Percentiles rank a stretch among this genome's conserved stretches.
phyloP scores from a whole-genome alignment of 2,797 vertebrate species.

The Chrosomus eos region DNA sequence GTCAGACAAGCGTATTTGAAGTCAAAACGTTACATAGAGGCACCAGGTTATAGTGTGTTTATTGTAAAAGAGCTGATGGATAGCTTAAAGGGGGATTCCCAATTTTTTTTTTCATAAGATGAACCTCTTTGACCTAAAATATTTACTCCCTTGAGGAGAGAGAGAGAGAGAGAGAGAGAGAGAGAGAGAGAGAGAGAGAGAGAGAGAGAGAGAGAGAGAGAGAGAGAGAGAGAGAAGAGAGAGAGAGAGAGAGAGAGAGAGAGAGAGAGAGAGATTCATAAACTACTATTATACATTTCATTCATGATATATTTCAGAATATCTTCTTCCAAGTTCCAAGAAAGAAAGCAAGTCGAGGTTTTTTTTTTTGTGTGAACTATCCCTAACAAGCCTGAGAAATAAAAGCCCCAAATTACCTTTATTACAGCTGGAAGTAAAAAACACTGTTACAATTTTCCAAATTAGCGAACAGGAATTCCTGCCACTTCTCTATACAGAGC shows the following conservation, averaged over 20 bases:
- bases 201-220: too few relatives aligned
- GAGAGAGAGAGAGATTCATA: too few relatives aligned
- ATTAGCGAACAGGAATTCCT: constrained; percentile 28
- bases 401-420: constrained; percentile 38
- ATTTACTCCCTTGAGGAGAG: background rate
- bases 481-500: constrained; percentile 33
- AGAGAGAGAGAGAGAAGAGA: too few relatives aligned
- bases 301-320: too few relatives aligned
- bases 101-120: background rate
- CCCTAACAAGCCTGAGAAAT: constrained; percentile 45
- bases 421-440: constrained; percentile 63
- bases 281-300: too few relatives aligned
- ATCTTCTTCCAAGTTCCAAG: background rate
- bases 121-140: background rate
- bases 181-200: too few relatives aligned
- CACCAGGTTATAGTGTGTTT: constrained; percentile 68
- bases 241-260: too few relatives aligned
- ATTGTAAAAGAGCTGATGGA: constrained; percentile 75
- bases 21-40: constrained; percentile 58
- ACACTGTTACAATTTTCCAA: constrained; percentile 57
- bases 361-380: background rate
- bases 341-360: background rate
- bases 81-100: constrained; percentile 50
- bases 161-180: too few relatives aligned
- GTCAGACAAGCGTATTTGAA: constrained; percentile 14